Evolutionary conservation across 2,797 vertebrate genomes (phyloP), one percentile per base, ranked within the genome.

Genomic region (Catamblyrhynchus diadema): DNA sequence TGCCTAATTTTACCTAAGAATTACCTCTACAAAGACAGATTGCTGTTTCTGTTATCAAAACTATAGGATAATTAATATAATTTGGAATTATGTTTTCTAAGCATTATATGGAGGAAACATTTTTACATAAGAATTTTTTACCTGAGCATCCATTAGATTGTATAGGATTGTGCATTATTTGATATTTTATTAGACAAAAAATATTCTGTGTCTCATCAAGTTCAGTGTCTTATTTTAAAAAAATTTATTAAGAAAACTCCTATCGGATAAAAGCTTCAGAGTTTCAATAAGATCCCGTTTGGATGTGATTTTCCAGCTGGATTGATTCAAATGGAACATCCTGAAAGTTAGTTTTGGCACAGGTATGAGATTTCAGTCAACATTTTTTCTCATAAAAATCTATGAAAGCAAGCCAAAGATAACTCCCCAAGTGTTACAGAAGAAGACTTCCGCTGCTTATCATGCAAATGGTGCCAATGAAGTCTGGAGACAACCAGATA

Each of bases 321-420:
- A 14, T 37, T 90, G 28, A 45, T 79, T 95, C 47, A 73, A 75
- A 41, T 27, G n/a, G 44, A 92, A 77, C 32, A 82, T 91, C 56
- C 48, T 80, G 71, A 66, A 87, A 85, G 81, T 88, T 90, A 75
- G 25, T 84, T 92, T 93, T 95, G 94, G 66, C 80, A 86, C 35
- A 84, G 41, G 35, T 56, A 13, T 48, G 65, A 86, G 32, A 81
- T 90, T 86, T 86, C 42, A 74, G 47, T 81, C 30, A 3, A 78
- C 32, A 15, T 88, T 88, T 90, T 95, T 50, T 81, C 83, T 92
- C 8, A 0, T 59, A 74, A 16, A 88, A 37, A 42, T 57, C 66
- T 70, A 5, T 86, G 88, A 89, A 94, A 86, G 30, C 21, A 59
- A 94, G 90, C 77, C 77, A 93, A 88, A 91, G 35, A 62, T 69